Percentiles rank a stretch among this genome's conserved stretches.
phyloP scores from a whole-genome alignment of 2,113 vertebrate species.

The Nerophis ophidion region DNA sequence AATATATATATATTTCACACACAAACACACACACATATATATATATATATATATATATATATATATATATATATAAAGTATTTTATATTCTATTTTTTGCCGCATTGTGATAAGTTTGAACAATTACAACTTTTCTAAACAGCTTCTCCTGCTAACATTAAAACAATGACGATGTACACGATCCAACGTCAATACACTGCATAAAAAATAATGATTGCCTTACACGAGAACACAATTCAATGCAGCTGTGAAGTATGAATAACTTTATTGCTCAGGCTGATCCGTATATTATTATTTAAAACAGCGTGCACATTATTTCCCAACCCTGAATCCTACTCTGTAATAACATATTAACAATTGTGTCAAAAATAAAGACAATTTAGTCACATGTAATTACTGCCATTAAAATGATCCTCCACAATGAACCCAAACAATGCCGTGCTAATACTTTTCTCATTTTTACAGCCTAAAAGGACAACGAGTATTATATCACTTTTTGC shows the following conservation, averaged over 20 bases:
- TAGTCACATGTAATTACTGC: slow-evolving; percentile 2
- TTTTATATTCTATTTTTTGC: no score
- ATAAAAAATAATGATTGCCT: no score
- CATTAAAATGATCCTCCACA: slow-evolving; percentile 25
- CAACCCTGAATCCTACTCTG: no score
- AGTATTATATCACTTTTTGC: slow-evolving; percentile 55
- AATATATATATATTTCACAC: no score
- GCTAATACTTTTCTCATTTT: slow-evolving; percentile 39
- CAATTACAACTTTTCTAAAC: no score
- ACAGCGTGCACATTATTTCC: background rate
- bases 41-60: no score
- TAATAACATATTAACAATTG: background rate
- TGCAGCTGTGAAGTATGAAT: background rate
- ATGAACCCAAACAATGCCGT: slow-evolving; percentile 20
- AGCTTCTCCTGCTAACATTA: no score
- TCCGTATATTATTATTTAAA: background rate
- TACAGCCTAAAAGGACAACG: slow-evolving; percentile 41
- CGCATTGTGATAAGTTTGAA: no score
- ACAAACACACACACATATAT: no score
- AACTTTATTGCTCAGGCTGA: background rate
- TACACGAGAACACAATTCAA: background rate
- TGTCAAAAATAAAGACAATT: background rate
- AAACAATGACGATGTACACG: no score
- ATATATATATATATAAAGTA: no score
- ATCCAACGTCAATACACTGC: no score